Evolutionary conservation across 2,113 vertebrate genomes (phyloP), one percentile per base, ranked within the genome.

Genomic region (Argyrosomus japonicus): DNA sequence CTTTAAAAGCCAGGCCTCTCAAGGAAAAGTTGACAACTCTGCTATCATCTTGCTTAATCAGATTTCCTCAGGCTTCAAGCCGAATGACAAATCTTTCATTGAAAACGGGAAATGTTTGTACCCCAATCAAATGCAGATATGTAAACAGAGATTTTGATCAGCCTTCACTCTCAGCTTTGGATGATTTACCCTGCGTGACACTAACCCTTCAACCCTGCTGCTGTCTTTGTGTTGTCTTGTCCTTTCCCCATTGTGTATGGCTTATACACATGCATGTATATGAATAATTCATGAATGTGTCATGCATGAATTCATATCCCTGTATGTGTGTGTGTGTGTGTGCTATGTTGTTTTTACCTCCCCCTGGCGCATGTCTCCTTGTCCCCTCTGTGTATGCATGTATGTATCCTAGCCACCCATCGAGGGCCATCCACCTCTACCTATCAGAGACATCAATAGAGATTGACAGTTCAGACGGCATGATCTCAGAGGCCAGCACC

Each of bases 391-490:
- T 51, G 54, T 82, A 78, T 43, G 40, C 67, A 27, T 65, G 25
- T 84, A 48, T 79, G 53, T 85, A 71, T 91, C 69, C 61, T 77
- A 94, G 94, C 87, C 89, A 93, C 79, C 89, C 89, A 11, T 65
- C 81, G 10, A 85, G 13, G 71, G 80, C 87, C 27, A 0, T 87
- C 75, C 93, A 94, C 63, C 93, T 94, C 78, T 92, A 91, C 79
- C 0, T 90, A 27, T 86, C 88, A 73, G 65, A 92, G 82, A 83
- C 88, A 0, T 84, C 90, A 73, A 17, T 92, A 64, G 92, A 93
- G 88, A 88, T 93, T 68, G 92, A 93, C 88, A 94, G 91, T 84
- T 93, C 92, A 60, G 92, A 93, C 2, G 90, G 91, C 56, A 93
- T 92, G 86, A 89, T 93, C 54, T 93, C 93, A 47, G 90, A 91